Evolutionary conservation across 2,888 invertebrate genomes (phyloP), one percentile per base, ranked within the genome.

Genomic region (Gymnosoma rotundatum): DNA sequence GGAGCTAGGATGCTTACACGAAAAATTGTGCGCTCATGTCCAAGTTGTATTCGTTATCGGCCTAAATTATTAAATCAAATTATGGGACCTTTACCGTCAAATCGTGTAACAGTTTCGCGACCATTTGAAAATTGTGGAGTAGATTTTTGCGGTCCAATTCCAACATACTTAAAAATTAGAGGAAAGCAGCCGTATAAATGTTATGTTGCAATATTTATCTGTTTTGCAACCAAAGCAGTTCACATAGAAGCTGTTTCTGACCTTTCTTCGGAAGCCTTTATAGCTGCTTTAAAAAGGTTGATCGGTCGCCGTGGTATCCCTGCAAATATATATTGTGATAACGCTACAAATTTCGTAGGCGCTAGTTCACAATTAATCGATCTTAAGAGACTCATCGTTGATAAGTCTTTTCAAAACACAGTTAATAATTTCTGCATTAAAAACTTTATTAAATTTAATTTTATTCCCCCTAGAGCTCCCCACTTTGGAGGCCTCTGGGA

Each of bases 231-330:
- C 0, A 83, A 76, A n/a, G 67, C 76, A 0, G 73, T 79, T 2
- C 74, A 83, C 45, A 45, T 45, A 12, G 45, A 45, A 45, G 45
- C 45, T 14, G 36, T 61, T 9, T 18, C 66, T 6, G 66, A 66
- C n/a, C 66, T 66, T 25, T 93, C 36, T 2, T 32, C 61, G n/a
- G 63, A 73, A 21, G 61, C 60, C 12, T 84, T 86, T 16, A 64
- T 84, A 10, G 60, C 70, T 0, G 38, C 73, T n/a, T 52, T 86
- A n/a, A 67, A 45, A 21, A n/a, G 58, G 9, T 25, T 25, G 25
- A 25, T 25, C 25, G 25, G 25, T 25, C 25, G 25, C 25, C 25
- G 25, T 25, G 25, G 25, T 25, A 25, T 25, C 25, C 25, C 25
- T 25, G 25, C 25, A 25, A 25, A 25, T 25, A 25, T 25, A 32